Percentiles rank a stretch among this genome's conserved stretches.
Conservation (phyloP, 2,888 invertebrate genomes). For the Rhodophaea formosa region DNA sequence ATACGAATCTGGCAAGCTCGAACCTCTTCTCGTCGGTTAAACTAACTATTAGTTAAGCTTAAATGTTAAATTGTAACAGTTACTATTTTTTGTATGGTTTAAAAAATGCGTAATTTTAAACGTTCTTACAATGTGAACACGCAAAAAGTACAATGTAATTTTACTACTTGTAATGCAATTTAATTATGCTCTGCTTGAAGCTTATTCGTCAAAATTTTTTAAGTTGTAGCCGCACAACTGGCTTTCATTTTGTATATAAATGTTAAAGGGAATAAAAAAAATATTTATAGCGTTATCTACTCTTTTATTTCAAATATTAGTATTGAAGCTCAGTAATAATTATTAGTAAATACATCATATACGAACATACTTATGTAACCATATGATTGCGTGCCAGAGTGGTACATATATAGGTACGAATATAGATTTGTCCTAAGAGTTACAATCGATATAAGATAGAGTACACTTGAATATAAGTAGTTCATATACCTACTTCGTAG, state of each 20-base stretch:
- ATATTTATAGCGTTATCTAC: neutral
- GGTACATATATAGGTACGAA: no score
- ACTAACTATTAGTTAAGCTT: constrained; percentile 18
- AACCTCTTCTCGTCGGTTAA: constrained; percentile 75
- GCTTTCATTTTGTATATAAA: neutral
- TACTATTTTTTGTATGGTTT: constrained; percentile 5
- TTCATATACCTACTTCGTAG: no score
- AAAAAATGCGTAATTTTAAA: constrained; percentile 26
- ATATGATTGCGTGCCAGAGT: no score
- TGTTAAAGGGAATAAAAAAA: neutral
- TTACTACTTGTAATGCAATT: neutral
- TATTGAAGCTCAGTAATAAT: no score
- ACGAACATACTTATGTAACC: no score
- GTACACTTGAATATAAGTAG: no score
- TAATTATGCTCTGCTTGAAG: neutral
- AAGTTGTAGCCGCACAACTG: neutral
- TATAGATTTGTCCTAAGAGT: no score
- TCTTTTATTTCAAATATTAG: no score
- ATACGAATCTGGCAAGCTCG: constrained; percentile 86
- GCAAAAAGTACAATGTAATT: constrained; percentile 2
- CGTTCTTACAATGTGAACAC: constrained; percentile 7
- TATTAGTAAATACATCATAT: no score
- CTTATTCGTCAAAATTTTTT: neutral
- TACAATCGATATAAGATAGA: no score
- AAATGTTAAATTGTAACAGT: constrained; percentile 7